Conservation (phyloP, 2,113 vertebrate genomes). For the Ceuthmochares aereus region DNA sequence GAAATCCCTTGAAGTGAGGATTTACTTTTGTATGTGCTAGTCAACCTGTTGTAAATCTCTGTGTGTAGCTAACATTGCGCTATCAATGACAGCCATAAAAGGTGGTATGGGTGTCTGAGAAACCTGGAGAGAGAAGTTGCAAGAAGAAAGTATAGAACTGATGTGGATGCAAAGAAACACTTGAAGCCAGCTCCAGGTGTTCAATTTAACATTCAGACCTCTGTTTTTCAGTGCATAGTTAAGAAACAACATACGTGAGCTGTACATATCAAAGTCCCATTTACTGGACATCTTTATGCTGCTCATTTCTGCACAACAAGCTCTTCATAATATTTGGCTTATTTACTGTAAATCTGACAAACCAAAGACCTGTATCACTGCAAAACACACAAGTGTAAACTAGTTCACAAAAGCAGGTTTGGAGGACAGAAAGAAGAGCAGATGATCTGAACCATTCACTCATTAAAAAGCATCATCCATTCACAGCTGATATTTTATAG, state of each 20-base stretch:
- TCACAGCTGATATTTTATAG: conserved; percentile 16
- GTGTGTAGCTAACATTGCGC: background rate
- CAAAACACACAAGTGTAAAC: background rate
- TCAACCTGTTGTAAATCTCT: background rate
- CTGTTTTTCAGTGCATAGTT: background rate
- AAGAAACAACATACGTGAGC: background rate
- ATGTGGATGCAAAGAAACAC: background rate
- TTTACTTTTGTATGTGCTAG: background rate
- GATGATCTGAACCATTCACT: background rate
- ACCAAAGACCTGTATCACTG: background rate
- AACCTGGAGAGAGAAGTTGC: background rate
- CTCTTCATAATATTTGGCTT: background rate
- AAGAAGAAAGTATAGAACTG: background rate
- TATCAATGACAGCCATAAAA: background rate
- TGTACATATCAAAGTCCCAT: background rate
- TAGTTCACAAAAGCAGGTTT: background rate
- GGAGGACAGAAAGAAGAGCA: background rate
- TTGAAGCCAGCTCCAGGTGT: background rate
- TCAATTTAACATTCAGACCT: background rate
- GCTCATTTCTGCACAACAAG: background rate
- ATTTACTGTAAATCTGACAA: background rate
- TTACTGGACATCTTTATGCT: background rate
- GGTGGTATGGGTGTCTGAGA: background rate
- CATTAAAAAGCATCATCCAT: background rate
- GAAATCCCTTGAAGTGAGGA: background rate